Evolutionary conservation across 2,797 vertebrate genomes (phyloP).

Genomic region (Oryzias dopingdopingensis): DNA sequence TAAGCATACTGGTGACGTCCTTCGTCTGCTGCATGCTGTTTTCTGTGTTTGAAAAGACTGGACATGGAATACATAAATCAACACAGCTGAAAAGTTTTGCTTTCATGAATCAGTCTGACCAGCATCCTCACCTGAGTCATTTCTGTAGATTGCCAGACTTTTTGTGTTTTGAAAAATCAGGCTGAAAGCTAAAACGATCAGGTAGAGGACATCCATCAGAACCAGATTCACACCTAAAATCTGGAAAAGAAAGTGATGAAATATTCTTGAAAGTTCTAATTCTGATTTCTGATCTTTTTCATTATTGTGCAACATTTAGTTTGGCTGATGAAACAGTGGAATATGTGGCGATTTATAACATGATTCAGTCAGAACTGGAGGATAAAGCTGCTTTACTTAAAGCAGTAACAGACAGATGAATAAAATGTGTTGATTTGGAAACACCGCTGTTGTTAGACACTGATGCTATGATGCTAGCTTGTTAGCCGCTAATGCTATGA

Average conservation of each 20-base stretch:
- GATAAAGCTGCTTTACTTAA: too few relatives aligned
- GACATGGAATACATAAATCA: not conserved
- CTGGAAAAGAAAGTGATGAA: slow-evolving; percentile 31
- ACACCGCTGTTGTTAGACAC: too few relatives aligned
- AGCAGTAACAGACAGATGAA: too few relatives aligned
- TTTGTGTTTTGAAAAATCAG: rapidly evolving
- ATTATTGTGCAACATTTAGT: too few relatives aligned
- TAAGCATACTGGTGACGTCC: slow-evolving; percentile 25
- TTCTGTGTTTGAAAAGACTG: rapidly evolving
- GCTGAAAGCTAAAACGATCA: slow-evolving; percentile 20
- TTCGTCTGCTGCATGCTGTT: rapidly evolving
- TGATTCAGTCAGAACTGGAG: too few relatives aligned
- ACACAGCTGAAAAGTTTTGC: too few relatives aligned
- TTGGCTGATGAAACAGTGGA: too few relatives aligned
- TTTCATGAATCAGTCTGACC: not conserved
- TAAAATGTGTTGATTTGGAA: too few relatives aligned
- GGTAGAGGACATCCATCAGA: slow-evolving; percentile 38
- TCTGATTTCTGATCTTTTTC: too few relatives aligned
- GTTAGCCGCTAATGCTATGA: too few relatives aligned
- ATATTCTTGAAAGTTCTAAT: not conserved
- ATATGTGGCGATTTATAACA: too few relatives aligned
- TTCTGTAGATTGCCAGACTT: rapidly evolving
- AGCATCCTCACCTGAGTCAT: slow-evolving; percentile 11
- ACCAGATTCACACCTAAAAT: slow-evolving; percentile 52
- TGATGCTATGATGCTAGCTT: too few relatives aligned